These are phyloP conservation scores for Zoanthus sociatus DNA, from an alignment of 92 coral and sea anemone species.

Conservation along the genomic window DNA sequence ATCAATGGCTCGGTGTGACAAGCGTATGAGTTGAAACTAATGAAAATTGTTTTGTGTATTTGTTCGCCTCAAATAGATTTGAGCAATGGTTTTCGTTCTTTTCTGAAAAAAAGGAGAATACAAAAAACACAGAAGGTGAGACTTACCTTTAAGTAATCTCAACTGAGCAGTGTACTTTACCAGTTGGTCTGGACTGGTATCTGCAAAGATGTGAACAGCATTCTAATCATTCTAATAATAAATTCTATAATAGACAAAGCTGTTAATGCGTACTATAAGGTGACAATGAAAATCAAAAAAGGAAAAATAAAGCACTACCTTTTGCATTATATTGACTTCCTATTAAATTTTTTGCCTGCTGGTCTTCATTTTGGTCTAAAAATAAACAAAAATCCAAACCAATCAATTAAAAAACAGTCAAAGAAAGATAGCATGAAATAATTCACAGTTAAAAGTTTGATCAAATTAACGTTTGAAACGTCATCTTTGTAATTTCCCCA, in stretches of 20 bases:
- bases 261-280: too few species aligned
- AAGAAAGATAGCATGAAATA: neutral
- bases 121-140: too few species aligned
- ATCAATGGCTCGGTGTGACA: too few species aligned
- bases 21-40: too few species aligned
- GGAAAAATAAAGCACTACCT: neutral
- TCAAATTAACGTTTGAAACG: neutral
- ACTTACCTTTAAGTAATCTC: conserved; percentile 33
- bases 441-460: neutral
- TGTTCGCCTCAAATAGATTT: too few species aligned
- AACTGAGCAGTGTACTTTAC: conserved; percentile 17
- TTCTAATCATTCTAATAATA: neutral
- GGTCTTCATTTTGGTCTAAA: conserved; percentile 5
- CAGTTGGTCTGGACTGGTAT: conserved; percentile 29
- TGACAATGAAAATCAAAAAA: neutral
- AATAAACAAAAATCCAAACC: neutral
- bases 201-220: neutral
- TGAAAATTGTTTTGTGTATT: too few species aligned
- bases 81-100: too few species aligned
- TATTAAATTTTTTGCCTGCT: neutral
- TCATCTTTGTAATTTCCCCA: too few species aligned
- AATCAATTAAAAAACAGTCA: neutral
- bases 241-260: too few species aligned
- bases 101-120: too few species aligned
- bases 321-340: neutral